Evolutionary conservation across 2,888 invertebrate species (phyloP).

Genomic region (Patella ulyssiponensis): DNA sequence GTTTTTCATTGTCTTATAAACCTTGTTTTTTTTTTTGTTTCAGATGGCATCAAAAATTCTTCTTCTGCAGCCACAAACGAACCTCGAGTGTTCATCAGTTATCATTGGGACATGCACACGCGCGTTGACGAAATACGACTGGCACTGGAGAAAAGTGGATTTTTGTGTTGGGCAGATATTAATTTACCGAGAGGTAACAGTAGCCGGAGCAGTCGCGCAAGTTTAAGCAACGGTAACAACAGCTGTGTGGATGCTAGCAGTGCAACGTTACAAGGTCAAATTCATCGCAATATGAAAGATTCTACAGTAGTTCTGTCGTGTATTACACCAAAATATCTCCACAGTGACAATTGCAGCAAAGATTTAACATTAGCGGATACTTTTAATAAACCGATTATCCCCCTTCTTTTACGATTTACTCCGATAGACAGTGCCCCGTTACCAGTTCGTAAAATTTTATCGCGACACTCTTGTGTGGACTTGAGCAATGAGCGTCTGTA

Average conservation of each 20-base stretch:
- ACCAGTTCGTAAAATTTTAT: conserved; percentile 62
- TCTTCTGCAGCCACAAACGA: conserved; percentile 43
- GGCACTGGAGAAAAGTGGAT: conserved; percentile 57
- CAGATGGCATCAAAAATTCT: conserved; percentile 44
- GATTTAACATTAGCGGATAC: conserved; percentile 68
- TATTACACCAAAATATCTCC: conserved; percentile 69
- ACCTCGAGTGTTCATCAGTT: conserved; percentile 65
- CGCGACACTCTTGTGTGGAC: conserved; percentile 59
- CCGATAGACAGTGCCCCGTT: conserved; percentile 66
- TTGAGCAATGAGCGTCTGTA: conserved; percentile 67
- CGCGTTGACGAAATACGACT: conserved; percentile 65
- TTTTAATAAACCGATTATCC: conserved; percentile 66
- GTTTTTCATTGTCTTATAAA: too few relatives aligned
- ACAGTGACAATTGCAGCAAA: conserved; percentile 69
- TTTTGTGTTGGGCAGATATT: conserved; percentile 67
- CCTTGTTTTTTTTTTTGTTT: conserved; percentile 17
- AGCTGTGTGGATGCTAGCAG: conserved; percentile 43
- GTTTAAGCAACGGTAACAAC: conserved; percentile 32
- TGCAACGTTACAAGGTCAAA: conserved; percentile 61
- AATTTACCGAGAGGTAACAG: conserved; percentile 57
- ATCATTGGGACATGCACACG: conserved; percentile 70
- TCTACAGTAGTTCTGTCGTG: conserved; percentile 64
- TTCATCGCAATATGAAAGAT: conserved; percentile 66
- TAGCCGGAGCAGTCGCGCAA: conserved; percentile 56
- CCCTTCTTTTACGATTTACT: conserved; percentile 64